Evolutionary conservation across 2,113 vertebrate genomes (phyloP), one percentile per base, ranked within the genome.

Genomic region (Ranitomeya variabilis): DNA sequence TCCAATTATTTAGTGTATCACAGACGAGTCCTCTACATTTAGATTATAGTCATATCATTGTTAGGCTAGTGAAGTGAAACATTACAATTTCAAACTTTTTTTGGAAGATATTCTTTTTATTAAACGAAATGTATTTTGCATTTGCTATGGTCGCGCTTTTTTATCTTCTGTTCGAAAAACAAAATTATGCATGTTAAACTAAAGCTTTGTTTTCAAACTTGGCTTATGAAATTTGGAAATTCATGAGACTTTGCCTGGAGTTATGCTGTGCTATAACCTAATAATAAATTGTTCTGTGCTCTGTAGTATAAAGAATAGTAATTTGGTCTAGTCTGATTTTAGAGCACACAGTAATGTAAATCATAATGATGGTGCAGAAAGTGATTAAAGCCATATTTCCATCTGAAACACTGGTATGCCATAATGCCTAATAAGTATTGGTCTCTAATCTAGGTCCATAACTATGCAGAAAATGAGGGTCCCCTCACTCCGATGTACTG

Each of bases 91-190:
- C 19, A 57, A 55, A 57, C 1, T 21, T 77, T 80, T 54, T 80
- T 83, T 66, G 26, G 62, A 83, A 83, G 60, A 83, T 67, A 51
- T 83, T 67, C 81, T 80, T 67, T 52, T 52, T 83, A 83, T 83
- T 37, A 83, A 67, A 83, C 67, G 6, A 52, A 64, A 67, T 67
- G 21, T 67, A 67, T 52, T 83, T 51, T n/a, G 62, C 78, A 67
- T 83, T 83, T 45, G 60, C 60, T 67, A 67, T 83, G 62, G 37
- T 51, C 19, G 52, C n/a, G 45, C 31, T 52, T 83, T 83, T n/a
- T 67, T 52, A 83, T 83, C 59, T 64, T 82, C 21, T 83, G n/a
- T 64, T 52, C 8, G 15, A 67, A 66, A 83, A 67, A 83, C 81
- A 83, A 83, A 52, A 67, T 83, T 67, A 83, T 83, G 60, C 37